phyloP scores from a whole-genome alignment of 2,113 vertebrate species.

The Glaucomys volans region DNA sequence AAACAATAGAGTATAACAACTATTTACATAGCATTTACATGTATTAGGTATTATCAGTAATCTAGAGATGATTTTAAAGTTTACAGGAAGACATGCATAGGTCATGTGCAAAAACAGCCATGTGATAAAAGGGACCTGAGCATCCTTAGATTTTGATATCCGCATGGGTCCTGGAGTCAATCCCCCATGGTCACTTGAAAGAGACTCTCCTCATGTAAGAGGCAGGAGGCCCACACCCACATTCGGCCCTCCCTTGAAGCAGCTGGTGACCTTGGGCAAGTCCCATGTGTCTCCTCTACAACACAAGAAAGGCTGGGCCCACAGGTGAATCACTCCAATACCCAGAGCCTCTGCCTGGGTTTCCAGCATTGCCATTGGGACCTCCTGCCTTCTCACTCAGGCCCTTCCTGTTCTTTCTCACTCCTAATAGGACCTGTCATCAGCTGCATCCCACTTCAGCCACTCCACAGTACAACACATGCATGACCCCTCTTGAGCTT shows the following conservation, averaged over 20 bases:
- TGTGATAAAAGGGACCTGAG: background rate
- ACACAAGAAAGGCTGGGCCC: background rate
- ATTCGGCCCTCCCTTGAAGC: background rate
- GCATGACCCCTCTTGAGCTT: background rate
- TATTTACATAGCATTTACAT: background rate
- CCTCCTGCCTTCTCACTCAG: background rate
- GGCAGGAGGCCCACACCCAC: too few relatives aligned
- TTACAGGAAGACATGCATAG: background rate
- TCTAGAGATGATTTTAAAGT: background rate
- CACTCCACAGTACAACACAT: background rate
- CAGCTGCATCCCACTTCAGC: too few relatives aligned
- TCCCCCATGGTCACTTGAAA: background rate
- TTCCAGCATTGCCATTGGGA: background rate
- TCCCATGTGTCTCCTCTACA: background rate
- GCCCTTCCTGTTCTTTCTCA: background rate
- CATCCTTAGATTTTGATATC: background rate
- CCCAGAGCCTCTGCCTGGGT: background rate
- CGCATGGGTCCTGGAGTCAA: background rate
- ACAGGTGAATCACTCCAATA: fast-evolving
- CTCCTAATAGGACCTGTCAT: background rate
- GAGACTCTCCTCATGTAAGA: background rate
- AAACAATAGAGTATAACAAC: background rate
- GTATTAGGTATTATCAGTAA: background rate
- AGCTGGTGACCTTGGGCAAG: background rate
- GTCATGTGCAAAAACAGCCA: background rate